phyloP scores from a whole-genome alignment of 2,113 vertebrate genomes.

The Lontra canadensis region DNA sequence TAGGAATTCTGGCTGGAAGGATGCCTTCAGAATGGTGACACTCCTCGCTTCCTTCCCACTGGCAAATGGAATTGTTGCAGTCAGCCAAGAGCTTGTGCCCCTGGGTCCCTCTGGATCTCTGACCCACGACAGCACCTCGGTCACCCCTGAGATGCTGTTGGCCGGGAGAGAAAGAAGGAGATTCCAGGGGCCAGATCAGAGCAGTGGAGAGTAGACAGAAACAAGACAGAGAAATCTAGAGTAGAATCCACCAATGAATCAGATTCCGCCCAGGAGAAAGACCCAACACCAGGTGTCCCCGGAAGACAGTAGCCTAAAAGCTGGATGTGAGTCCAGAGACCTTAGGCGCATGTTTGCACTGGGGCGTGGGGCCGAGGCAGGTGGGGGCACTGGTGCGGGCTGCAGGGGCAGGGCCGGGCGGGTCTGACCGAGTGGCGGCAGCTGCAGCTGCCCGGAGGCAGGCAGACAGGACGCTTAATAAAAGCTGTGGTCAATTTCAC shows the following conservation, averaged over 20 bases:
- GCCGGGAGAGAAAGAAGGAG: background rate
- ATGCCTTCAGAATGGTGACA: background rate
- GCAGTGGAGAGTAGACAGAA: background rate
- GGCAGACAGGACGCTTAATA: background rate
- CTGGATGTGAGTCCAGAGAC: background rate
- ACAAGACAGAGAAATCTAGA: background rate
- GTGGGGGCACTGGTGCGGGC: rapidly evolving
- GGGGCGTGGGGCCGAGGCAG: too few relatives aligned
- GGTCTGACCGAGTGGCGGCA: background rate
- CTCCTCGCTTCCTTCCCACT: background rate
- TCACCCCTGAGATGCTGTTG: background rate
- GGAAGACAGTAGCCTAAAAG: background rate
- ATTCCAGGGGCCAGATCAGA: background rate
- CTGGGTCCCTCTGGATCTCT: background rate
- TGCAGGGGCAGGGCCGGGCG: background rate
- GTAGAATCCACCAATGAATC: background rate
- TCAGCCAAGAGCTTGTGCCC: background rate
- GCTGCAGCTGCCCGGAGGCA: background rate
- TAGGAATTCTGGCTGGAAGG: background rate
- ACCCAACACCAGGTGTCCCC: background rate
- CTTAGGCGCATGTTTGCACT: background rate
- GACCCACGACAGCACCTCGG: background rate
- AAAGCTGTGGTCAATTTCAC: background rate
- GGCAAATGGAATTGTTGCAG: background rate
- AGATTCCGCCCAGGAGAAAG: background rate